Percentiles rank a stretch among this genome's conserved stretches.
Conservation (phyloP, 2,888 invertebrate species). For the Conus canariensis region DNA sequence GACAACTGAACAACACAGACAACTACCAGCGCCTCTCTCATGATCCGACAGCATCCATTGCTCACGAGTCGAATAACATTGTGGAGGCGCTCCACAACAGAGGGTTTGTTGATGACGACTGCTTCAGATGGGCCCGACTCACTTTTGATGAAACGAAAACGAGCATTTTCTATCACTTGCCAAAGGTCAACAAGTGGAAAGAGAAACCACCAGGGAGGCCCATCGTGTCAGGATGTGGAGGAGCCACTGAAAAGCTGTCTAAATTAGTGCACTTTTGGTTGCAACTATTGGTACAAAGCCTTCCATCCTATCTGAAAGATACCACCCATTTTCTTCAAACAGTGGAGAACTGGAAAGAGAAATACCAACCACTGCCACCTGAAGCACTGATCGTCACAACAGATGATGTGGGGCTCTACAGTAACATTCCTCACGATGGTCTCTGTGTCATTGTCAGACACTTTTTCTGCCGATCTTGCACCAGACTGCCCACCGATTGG, state of each 20-base stretch:
- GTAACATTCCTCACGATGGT: not conserved
- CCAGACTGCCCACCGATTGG: not conserved
- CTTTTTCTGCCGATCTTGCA: not conserved
- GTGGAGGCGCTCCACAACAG: not conserved
- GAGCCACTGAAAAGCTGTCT: not conserved
- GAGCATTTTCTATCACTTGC: not conserved
- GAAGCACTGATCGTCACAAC: not conserved
- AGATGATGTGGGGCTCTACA: not conserved
- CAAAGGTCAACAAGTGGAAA: not conserved
- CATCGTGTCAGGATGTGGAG: constrained; percentile 1
- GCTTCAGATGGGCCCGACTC: not conserved
- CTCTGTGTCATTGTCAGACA: not conserved
- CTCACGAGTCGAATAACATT: not conserved
- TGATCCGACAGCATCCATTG: not conserved
- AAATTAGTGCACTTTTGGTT: not conserved
- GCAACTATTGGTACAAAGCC: constrained; percentile 10
- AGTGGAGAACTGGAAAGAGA: not conserved
- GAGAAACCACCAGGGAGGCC: not conserved
- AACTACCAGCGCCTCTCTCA: not conserved
- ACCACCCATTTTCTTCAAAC: constrained; percentile 22
- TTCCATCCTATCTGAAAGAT: constrained; percentile 1
- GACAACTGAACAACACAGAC: not conserved
- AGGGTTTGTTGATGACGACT: not conserved
- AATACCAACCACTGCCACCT: constrained; percentile 14
- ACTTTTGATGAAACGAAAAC: not conserved